Evolutionary conservation across 2,888 invertebrate genomes (phyloP).

Genomic region (Coenonympha glycerion): DNA sequence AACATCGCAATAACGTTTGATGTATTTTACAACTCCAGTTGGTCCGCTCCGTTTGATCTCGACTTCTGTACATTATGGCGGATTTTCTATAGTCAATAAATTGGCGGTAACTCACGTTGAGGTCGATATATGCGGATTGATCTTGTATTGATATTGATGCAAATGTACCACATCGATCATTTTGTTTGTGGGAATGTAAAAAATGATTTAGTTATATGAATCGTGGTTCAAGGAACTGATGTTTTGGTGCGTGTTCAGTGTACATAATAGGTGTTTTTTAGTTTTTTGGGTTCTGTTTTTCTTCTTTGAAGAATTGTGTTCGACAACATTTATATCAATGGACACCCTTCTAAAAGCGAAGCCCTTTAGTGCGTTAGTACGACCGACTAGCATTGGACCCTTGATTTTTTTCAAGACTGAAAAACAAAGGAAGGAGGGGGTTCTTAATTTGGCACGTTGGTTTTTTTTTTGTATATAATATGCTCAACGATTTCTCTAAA

Average conservation of each 20-base stretch:
- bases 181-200: background rate
- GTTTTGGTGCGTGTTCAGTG: background rate
- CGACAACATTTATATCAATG: no score
- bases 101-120: background rate
- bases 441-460: no score
- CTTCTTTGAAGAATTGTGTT: background rate
- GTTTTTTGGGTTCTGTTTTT: background rate
- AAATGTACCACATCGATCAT: no score
- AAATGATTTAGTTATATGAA: background rate
- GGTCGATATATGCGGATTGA: background rate
- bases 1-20: background rate
- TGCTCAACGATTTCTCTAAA: no score
- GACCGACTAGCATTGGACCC: no score
- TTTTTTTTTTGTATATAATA: no score
- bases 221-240: background rate
- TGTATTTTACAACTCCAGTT: constrained; percentile 1
- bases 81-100: constrained; percentile 1
- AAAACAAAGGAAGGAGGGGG: no score
- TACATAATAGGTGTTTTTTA: no score
- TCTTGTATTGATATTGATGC: no score
- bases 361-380: no score
- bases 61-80: background rate
- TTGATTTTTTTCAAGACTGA: no score
- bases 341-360: no score
- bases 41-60: background rate